Evolutionary conservation across 2,888 invertebrate species (phyloP).

Genomic region (Drosophila anomelani): DNA sequence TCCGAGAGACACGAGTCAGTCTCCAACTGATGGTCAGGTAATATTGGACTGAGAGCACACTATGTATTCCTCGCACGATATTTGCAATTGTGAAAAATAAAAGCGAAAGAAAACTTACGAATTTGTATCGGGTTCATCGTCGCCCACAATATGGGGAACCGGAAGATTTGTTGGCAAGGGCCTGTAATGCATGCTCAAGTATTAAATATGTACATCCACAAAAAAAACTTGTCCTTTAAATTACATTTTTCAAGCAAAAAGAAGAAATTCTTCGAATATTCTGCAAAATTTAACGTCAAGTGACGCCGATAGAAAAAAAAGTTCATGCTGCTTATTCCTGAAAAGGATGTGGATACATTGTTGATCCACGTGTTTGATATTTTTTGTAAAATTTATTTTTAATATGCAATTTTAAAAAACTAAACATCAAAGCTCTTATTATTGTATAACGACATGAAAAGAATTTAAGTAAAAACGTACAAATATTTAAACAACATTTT

Average conservation of each 20-base stretch:
- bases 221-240: neutral
- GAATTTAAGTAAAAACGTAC: too few species aligned
- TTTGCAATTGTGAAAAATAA: neutral
- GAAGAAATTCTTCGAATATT: neutral
- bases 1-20: neutral
- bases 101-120: neutral
- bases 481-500: too few species aligned
- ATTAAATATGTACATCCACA: neutral
- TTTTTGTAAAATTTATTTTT: neutral
- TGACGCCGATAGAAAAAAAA: neutral
- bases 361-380: neutral
- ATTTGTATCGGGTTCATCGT: slow-evolving; percentile 36
- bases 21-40: neutral
- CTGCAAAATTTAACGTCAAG: neutral
- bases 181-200: slow-evolving; percentile 23
- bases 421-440: too few species aligned
- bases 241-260: slow-evolving; percentile 13
- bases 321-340: neutral
- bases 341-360: neutral
- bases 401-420: neutral
- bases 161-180: slow-evolving; percentile 16
- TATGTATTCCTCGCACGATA: neutral
- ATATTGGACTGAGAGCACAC: neutral
- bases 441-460: too few species aligned
- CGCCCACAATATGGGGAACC: slow-evolving; percentile 56